phyloP scores from a whole-genome alignment of 2,113 vertebrate genomes.

The Pristiophorus japonicus region DNA sequence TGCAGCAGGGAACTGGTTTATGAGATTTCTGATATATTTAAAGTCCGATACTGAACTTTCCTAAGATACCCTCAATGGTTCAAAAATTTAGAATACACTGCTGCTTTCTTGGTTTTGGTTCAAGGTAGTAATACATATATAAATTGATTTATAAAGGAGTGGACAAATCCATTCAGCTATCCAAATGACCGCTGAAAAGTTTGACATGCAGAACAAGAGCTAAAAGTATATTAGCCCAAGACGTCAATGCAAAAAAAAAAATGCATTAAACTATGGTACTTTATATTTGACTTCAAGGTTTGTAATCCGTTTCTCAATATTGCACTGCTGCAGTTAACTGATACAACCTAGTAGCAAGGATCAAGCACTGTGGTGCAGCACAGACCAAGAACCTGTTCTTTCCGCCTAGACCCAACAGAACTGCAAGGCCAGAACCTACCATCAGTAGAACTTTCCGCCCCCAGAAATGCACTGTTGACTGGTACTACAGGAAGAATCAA shows the following conservation, averaged over 20 bases:
- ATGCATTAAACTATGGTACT: background rate
- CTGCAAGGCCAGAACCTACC: slow-evolving; percentile 1
- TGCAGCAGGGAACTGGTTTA: background rate
- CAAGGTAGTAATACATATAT: background rate
- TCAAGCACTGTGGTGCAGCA: background rate
- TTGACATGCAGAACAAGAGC: background rate
- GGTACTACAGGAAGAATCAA: background rate
- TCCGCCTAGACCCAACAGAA: background rate
- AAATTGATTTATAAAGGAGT: background rate
- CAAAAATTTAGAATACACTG: background rate
- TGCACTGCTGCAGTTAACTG: background rate
- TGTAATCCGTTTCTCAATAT: background rate
- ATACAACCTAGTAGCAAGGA: background rate
- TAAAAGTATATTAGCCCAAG: background rate
- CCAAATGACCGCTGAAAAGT: background rate
- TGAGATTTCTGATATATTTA: background rate
- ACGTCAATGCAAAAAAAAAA: background rate
- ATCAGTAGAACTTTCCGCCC: slow-evolving; percentile 16
- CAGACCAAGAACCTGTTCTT: slow-evolving; percentile 13
- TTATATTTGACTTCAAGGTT: background rate
- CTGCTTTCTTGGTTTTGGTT: slow-evolving; percentile 24
- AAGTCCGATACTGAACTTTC: background rate
- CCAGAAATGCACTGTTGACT: slow-evolving; percentile 13
- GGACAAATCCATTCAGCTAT: background rate
- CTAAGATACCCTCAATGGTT: background rate